Evolutionary conservation across 2,888 invertebrate genomes (phyloP).

Genomic region (Ypsolopha scabrella): DNA sequence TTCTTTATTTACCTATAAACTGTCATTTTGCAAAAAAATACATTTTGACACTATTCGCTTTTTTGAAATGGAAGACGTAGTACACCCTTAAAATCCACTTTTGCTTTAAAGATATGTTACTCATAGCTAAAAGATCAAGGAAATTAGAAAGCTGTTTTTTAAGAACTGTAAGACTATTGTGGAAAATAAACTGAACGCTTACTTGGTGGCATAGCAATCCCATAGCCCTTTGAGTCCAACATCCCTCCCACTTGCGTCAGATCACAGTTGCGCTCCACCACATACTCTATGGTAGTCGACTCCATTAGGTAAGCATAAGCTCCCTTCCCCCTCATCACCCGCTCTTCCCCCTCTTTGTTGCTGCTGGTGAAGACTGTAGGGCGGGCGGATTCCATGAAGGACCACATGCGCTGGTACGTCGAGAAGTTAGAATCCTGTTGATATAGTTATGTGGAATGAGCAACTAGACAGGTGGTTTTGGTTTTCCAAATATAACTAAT

Average conservation of each 20-base stretch:
- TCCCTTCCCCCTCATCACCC: slow-evolving; percentile 86
- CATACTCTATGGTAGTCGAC: slow-evolving; percentile 96
- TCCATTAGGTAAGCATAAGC: slow-evolving; percentile 98
- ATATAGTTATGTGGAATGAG: slow-evolving; percentile 6
- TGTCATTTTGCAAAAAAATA: too few relatives aligned
- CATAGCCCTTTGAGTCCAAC: slow-evolving; percentile 95
- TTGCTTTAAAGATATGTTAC: too few relatives aligned
- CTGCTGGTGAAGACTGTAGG: slow-evolving; percentile 89
- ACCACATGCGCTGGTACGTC: slow-evolving; percentile 96
- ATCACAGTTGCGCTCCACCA: slow-evolving; percentile 90
- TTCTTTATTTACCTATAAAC: too few relatives aligned
- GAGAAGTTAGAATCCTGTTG: slow-evolving; percentile 91
- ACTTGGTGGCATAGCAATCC: slow-evolving; percentile 95
- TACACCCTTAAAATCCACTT: too few relatives aligned
- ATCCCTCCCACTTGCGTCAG: slow-evolving; percentile 92
- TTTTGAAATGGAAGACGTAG: too few relatives aligned
- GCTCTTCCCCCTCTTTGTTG: slow-evolving; percentile 91
- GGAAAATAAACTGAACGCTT: slow-evolving; percentile 29
- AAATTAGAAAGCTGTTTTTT: too few relatives aligned
- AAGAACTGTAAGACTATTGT: not conserved
- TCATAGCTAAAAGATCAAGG: too few relatives aligned
- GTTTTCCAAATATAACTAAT: too few relatives aligned
- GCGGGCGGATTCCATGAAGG: slow-evolving; percentile 90
- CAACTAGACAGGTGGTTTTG: too few relatives aligned
- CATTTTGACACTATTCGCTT: too few relatives aligned